These are phyloP conservation scores for Drosophila sechellia DNA, from an alignment of 1,140 invertebrate genomes.

Conservation along the genomic window DNA sequence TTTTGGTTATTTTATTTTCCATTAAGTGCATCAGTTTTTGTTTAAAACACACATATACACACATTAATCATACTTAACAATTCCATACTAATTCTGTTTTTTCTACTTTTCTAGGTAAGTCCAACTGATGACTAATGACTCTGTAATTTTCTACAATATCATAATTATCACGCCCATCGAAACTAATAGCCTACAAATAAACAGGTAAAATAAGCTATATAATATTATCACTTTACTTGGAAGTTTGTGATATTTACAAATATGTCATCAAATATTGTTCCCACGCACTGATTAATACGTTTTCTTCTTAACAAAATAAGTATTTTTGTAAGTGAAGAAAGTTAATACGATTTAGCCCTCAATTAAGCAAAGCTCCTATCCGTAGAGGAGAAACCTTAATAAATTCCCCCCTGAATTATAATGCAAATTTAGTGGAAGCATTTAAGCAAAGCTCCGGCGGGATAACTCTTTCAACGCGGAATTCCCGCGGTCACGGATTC, in stretches of 20 bases:
- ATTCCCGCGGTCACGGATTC: slow-evolving; percentile 24
- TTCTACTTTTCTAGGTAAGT: slow-evolving; percentile 72
- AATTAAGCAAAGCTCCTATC: too few relatives aligned
- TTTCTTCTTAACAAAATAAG: too few relatives aligned
- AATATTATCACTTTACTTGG: background rate
- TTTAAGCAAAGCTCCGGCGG: slow-evolving; percentile 16
- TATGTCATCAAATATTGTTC: too few relatives aligned
- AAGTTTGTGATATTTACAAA: background rate
- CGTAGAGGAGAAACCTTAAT: background rate
- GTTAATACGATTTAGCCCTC: too few relatives aligned
- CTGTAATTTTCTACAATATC: background rate
- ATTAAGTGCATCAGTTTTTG: slow-evolving; percentile 4
- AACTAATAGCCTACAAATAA: background rate
- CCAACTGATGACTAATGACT: slow-evolving; percentile 15
- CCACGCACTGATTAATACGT: too few relatives aligned
- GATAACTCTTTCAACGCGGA: slow-evolving; percentile 14
- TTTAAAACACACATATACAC: background rate
- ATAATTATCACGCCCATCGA: background rate
- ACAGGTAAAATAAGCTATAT: slow-evolving; percentile 2
- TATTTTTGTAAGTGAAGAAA: too few relatives aligned
- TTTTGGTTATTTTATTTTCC: slow-evolving; percentile 23
- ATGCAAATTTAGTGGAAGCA: slow-evolving; percentile 25
- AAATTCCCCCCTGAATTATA: slow-evolving; percentile 13
- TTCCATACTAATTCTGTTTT: slow-evolving; percentile 30
- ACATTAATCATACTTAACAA: background rate